A percentile compares a stretch with the other conserved stretches of the same genome.
Conservation (phyloP, 2,797 vertebrate genomes). For the Urocyon cinereoargenteus region DNA sequence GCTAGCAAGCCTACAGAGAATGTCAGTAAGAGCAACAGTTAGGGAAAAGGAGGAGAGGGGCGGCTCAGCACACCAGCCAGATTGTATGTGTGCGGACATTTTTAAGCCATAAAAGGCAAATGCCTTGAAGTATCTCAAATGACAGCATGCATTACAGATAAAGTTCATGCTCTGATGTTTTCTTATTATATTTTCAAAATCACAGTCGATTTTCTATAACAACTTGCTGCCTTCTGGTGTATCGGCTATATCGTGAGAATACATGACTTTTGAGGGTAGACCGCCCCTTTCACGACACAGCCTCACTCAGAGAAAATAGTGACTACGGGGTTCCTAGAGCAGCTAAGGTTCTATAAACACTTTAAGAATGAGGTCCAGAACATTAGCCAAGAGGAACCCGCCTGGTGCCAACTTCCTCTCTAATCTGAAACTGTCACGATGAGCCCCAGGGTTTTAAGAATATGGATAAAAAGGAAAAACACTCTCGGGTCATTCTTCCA, state of each 20-base stretch:
- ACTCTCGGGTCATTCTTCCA: not conserved
- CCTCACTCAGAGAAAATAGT: not conserved
- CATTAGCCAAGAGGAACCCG: not conserved
- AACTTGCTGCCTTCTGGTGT: not conserved
- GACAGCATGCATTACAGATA: not conserved
- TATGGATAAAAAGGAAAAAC: constrained; percentile 18
- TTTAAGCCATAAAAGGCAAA: not conserved
- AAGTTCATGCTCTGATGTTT: not conserved
- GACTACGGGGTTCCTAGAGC: not conserved
- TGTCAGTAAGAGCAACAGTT: not conserved
- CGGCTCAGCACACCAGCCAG: not conserved
- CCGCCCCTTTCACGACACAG: not conserved
- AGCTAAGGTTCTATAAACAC: not conserved
- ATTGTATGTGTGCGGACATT: not conserved
- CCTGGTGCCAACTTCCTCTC: not conserved
- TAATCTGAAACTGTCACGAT: not conserved
- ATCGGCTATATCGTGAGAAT: not conserved
- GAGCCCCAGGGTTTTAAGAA: not conserved
- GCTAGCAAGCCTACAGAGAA: not conserved
- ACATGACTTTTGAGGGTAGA: not conserved
- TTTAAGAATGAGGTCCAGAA: not conserved
- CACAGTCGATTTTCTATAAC: not conserved
- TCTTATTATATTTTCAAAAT: not conserved
- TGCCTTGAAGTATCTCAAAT: not conserved
- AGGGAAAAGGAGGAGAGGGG: not conserved